Evolutionary conservation across 2,797 vertebrate species (phyloP).

Genomic region (Pseudotriccus pelzelni): DNA sequence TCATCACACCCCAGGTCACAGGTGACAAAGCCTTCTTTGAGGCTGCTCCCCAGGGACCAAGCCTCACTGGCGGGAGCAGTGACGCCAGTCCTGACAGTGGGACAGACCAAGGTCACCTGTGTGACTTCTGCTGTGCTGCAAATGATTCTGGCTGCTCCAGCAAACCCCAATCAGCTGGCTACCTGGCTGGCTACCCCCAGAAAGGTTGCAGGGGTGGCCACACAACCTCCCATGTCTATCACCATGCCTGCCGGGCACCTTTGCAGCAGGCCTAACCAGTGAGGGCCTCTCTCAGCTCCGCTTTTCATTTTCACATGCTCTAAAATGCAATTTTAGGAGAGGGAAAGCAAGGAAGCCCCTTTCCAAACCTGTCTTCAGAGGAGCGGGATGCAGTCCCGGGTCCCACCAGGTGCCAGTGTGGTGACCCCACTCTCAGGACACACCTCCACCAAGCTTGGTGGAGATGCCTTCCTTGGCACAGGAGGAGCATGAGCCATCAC

Average conservation of each 20-base stretch:
- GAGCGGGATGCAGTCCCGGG: neutral
- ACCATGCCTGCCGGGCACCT: rapidly evolving
- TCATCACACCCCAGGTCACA: neutral
- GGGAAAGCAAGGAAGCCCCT: neutral
- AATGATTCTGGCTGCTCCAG: rapidly evolving
- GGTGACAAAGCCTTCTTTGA: neutral
- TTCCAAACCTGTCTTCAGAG: neutral
- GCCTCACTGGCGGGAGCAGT: neutral
- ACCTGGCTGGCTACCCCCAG: neutral
- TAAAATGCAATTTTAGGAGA: neutral
- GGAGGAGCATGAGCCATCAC: neutral
- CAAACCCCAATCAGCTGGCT: neutral
- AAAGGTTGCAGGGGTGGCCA: neutral
- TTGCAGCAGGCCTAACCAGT: rapidly evolving
- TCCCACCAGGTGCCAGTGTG: neutral
- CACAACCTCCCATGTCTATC: rapidly evolving
- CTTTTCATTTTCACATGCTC: neutral
- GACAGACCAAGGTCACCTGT: neutral
- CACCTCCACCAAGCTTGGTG: neutral
- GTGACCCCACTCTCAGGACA: neutral
- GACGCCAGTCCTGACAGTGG: rapidly evolving
- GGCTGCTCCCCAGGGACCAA: neutral
- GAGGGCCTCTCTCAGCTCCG: neutral
- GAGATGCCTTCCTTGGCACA: rapidly evolving
- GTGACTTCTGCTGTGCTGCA: neutral